These are phyloP conservation scores for Leuciscus waleckii DNA, from an alignment of 2,797 vertebrate genomes.

Conservation along the genomic window DNA sequence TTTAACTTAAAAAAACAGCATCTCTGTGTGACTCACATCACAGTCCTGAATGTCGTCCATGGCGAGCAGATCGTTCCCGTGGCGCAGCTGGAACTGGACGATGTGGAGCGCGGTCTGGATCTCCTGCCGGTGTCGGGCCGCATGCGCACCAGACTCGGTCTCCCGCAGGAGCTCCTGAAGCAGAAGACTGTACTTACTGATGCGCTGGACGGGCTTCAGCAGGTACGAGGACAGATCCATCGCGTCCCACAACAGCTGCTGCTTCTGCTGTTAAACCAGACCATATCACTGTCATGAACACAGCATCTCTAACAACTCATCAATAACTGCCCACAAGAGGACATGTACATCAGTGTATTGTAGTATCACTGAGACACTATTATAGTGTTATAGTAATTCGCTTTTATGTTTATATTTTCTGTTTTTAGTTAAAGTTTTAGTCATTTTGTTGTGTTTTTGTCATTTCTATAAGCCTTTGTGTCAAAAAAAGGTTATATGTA, in stretches of 20 bases:
- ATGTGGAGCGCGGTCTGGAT: slow-evolving; percentile 80
- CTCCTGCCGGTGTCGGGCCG: slow-evolving; percentile 72
- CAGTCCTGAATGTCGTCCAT: slow-evolving; percentile 85
- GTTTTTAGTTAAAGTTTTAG: not conserved
- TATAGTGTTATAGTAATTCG: not conserved
- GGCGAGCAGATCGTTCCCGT: slow-evolving; percentile 84
- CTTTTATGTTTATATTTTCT: not conserved
- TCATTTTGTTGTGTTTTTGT: not conserved
- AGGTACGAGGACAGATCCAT: slow-evolving; percentile 86
- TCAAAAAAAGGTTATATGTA: too few relatives aligned
- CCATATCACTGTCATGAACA: not conserved
- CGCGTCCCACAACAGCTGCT: slow-evolving; percentile 78
- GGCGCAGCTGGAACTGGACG: slow-evolving; percentile 83
- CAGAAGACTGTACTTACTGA: slow-evolving; percentile 86
- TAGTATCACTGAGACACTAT: not conserved
- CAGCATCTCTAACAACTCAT: not conserved
- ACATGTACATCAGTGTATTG: not conserved
- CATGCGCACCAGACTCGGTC: slow-evolving; percentile 61
- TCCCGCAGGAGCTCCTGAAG: slow-evolving; percentile 83
- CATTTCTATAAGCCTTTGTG: not conserved
- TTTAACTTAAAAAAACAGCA: not conserved
- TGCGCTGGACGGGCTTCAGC: slow-evolving; percentile 85
- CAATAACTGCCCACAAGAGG: not conserved
- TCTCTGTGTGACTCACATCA: slow-evolving; percentile 74
- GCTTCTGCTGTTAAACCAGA: slow-evolving; percentile 74